Conservation (phyloP, 2,113 vertebrate genomes). For the Cyprinodon brontotheroides region DNA sequence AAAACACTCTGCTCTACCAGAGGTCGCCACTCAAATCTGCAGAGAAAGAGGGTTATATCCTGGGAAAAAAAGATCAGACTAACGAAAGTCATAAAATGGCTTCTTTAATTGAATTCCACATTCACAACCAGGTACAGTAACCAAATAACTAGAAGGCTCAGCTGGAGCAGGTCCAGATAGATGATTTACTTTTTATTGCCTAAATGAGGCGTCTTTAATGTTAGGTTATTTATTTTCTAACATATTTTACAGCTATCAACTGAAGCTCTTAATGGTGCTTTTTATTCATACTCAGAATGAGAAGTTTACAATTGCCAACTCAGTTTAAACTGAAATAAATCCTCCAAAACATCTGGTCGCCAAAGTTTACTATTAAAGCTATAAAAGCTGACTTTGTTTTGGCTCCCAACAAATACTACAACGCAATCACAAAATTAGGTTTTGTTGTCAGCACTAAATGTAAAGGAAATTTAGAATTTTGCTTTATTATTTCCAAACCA, state of each 20-base stretch:
- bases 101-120: not conserved
- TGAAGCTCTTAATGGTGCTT: no score
- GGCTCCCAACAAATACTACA: no score
- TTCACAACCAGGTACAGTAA: not conserved
- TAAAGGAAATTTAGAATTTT: not conserved
- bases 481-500: not conserved
- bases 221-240: no score
- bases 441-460: no score
- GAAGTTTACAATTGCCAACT: no score
- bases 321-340: not conserved
- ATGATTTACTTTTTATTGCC: not conserved
- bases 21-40: constrained; percentile 60
- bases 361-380: no score
- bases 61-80: constrained; percentile 24
- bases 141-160: not conserved
- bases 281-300: no score
- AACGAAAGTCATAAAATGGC: constrained; percentile 8
- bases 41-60: constrained; percentile 34
- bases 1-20: constrained; percentile 60
- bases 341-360: not conserved
- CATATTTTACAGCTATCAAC: no score
- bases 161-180: not conserved
- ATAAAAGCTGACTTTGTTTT: no score
- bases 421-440: no score
- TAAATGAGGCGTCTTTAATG: no score